Base-by-base conservation (phyloP, 2,113 vertebrate genomes). In the Herpailurus yagouaroundi region DNA sequence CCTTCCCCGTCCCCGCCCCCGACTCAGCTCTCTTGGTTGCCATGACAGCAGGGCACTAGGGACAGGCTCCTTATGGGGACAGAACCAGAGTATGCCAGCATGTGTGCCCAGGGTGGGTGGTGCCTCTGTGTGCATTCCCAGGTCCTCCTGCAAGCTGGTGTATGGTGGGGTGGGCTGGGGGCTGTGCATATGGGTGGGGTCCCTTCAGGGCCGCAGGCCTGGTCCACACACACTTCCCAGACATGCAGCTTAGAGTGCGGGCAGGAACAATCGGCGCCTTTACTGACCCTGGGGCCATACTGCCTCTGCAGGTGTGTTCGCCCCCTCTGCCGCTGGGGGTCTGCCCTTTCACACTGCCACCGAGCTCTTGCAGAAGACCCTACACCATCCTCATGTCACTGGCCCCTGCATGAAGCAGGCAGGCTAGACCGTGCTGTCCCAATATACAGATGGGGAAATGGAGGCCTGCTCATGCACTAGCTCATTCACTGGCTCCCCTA, bases 11-110 rank as follows among this genome's bases (percentile, higher is more conserved):
- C 25, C n/a, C 50, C 9, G 0, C 7, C 48, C 52, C 60, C 3
- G 0, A 48, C 7, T 77, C n/a, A 82, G 92, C 73, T 79, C 71
- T 91, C 79, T 79, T 38, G 57, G 87, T 97, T 97, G 57, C 91
- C 93, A 88, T 97, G 97, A 81, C 96, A 95, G 69, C 71, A 21
- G 83, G 79, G 77, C 15, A 7, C 85, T 91, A 29, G 89, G 95
- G 95, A 88, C 76, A 85, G 91, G 77, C 94, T 93, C 69, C 89
- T 57, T 57, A 38, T 68, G 50, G 81, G 90, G 89, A 74, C 21
- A 57, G 84, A 92, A 89, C 57, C 79, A 85, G 66, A 85, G 80
- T 33, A 38, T 88, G 69, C 77, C 89, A n/a, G 16, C 14, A 7
- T 63, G 77, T 93, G 92, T 89, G 73, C 55, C 64, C 29, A 8